A percentile compares a stretch with the other conserved stretches of the same genome.
These are phyloP conservation scores for Tenebrio molitor DNA, from an alignment of 1,140 invertebrate species.

Conservation along the genomic window DNA sequence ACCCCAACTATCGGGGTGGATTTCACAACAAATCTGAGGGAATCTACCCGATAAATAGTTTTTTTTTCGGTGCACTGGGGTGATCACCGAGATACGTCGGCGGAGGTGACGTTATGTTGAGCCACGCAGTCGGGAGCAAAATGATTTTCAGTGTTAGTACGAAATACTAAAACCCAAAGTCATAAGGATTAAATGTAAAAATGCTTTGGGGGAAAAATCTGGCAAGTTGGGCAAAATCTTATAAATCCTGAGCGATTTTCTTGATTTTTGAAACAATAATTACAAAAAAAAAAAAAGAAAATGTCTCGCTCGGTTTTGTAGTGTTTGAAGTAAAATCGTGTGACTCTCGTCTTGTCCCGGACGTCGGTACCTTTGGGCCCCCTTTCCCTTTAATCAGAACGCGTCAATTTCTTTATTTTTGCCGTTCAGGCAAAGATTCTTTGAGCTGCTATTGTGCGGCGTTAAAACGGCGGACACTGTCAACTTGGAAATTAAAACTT, in stretches of 20 bases:
- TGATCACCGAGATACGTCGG: constrained; percentile 48
- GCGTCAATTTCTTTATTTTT: neutral
- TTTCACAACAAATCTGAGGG: constrained; percentile 61
- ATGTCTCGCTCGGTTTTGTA: no score
- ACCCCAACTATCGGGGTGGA: constrained; percentile 56
- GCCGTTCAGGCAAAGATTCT: neutral
- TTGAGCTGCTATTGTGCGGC: constrained; percentile 11
- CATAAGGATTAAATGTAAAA: no score
- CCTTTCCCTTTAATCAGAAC: neutral
- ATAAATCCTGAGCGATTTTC: no score
- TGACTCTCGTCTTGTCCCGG: no score
- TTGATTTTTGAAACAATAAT: no score
- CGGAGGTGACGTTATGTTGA: constrained; percentile 12
- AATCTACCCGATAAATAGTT: constrained; percentile 58
- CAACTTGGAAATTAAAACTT: constrained; percentile 42
- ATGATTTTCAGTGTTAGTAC: no score
- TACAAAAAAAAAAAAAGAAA: no score
- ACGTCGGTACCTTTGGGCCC: no score
- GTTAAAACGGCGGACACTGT: neutral
- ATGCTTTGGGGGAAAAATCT: no score
- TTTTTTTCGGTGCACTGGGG: constrained; percentile 54
- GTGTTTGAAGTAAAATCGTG: neutral
- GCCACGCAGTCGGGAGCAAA: neutral
- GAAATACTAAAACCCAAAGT: no score
- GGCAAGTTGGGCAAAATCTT: no score